Base-by-base conservation (phyloP, 64 coral and sea anemone species). In the Pocillopora damicornis region DNA sequence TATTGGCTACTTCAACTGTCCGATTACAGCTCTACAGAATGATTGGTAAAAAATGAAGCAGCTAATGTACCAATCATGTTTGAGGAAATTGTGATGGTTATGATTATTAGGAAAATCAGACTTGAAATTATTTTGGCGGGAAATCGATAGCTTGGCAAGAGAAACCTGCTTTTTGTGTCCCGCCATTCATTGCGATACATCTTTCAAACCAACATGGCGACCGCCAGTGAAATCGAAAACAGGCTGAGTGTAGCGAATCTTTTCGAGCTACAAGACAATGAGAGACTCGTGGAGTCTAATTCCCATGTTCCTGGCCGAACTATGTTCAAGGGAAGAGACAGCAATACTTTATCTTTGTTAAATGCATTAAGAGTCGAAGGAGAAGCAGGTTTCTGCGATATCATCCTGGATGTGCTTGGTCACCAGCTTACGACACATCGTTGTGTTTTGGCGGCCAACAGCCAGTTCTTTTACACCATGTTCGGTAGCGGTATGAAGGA, bases 381-480 rank as follows among this genome's bases (percentile, higher is more conserved):
- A 87, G 90, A 89, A 37, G 74, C 72, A 56, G 87, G 90, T 42
- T 95, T 95, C 73, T 95, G 94, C 69, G 94, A 95, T 67, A 75
- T 95, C 2, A 79, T 87, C 37, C 68, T 95, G 38, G 90, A n/a
- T n/a, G n/a, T n/a, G n/a, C n/a, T n/a, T n/a, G n/a, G n/a, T n/a
- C n/a, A n/a, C n/a, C n/a, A n/a, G n/a, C n/a, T n/a, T n/a, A n/a
- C 87, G 4, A 83, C 83, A 11, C 90, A 95, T 58, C 81, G 81
- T 20, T 89, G 88, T 38, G 68, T 95, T 62, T 77, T 92, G 81
- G 94, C 90, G 34, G 94, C 94, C 25, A 95, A 77, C 59, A 89
- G 94, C 76, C 90, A 75, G 35, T 92, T 95, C 63, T 95, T 95
- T 80, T 95, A 87, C 73, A 86, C 90, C 20, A 90, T 95, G 90